Evolutionary conservation across 2,888 invertebrate genomes (phyloP), one percentile per base, ranked within the genome.

Genomic region (Cremastinae sp.): DNA sequence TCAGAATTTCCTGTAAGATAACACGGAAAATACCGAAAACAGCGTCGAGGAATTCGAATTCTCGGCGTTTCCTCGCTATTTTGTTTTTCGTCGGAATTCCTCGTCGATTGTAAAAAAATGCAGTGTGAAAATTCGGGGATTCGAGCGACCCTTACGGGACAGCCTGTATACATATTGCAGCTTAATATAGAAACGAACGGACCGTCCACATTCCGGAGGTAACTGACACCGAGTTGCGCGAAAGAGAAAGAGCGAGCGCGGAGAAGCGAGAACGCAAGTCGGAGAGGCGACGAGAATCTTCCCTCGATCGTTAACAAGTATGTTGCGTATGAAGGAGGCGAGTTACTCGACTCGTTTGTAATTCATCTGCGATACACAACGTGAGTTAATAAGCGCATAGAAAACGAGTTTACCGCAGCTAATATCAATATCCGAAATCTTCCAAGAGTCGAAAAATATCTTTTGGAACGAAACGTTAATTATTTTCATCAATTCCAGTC

Each of bases 131-230:
- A n/a, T n/a, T n/a, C n/a, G n/a, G n/a, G n/a, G n/a, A n/a, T n/a
- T n/a, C n/a, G n/a, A 45, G 56, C 53, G 45, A 64, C 22, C 37
- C 14, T 68, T 55, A 39, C 64, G 14, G 68, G 68, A 59, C 64
- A 61, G 65, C 61, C 9, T 41, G 43, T 28, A n/a, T 41, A 69
- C 62, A 59, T 51, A 69, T 51, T 28, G 59, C 69, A 58, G 64
- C 73, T 76, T 69, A 76, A 73, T 76, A 73, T 76, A 73, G 76
- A 76, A 76, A 76, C 64, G 65, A 73, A 76, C 76, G 73, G 76
- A 70, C 69, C 47, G 55, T 76, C 76, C 68, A 72, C 76, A 76
- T 76, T 76, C 76, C 73, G 59, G 61, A 73, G 76, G 69, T 73
- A 76, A 76, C 69, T 65, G 76, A 76, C 58, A 73, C 76, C 53